Conservation (phyloP, 1,140 invertebrate genomes). For the Drosophila kikkawai region DNA sequence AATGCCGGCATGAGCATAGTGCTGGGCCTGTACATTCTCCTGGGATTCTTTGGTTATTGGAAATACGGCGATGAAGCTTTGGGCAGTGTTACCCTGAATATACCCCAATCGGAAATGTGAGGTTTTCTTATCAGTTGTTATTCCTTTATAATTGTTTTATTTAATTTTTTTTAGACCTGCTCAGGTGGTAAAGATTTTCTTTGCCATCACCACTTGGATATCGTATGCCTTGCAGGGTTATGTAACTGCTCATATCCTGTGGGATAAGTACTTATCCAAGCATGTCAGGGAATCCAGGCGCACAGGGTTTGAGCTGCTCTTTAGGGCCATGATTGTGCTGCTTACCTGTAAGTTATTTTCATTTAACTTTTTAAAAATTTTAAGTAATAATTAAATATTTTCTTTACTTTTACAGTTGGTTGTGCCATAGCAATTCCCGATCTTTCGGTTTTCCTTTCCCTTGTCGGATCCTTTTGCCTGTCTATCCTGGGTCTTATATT, state of each 20-base stretch:
- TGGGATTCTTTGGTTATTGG: slow-evolving; percentile 94
- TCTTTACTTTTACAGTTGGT: slow-evolving; percentile 86
- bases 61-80: slow-evolving; percentile 89
- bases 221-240: slow-evolving; percentile 97
- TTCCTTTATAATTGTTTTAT: background rate
- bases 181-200: slow-evolving; percentile 92
- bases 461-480: slow-evolving; percentile 94
- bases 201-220: slow-evolving; percentile 95
- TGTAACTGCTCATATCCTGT: slow-evolving; percentile 96
- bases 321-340: slow-evolving; percentile 88
- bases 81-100: slow-evolving; percentile 91
- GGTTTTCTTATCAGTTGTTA: background rate
- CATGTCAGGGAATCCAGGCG: slow-evolving; percentile 86
- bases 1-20: slow-evolving; percentile 92
- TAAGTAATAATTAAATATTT: too few species aligned
- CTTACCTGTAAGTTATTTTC: slow-evolving; percentile 88
- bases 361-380: too few species aligned
- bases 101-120: slow-evolving; percentile 87
- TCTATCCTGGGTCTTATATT: slow-evolving; percentile 96
- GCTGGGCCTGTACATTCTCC: slow-evolving; percentile 89
- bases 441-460: slow-evolving; percentile 95
- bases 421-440: slow-evolving; percentile 94
- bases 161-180: slow-evolving; percentile 88
- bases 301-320: slow-evolving; percentile 87
- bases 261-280: slow-evolving; percentile 90